Base-by-base conservation (phyloP, 2,888 invertebrate species). In the Phalera bucephala region DNA sequence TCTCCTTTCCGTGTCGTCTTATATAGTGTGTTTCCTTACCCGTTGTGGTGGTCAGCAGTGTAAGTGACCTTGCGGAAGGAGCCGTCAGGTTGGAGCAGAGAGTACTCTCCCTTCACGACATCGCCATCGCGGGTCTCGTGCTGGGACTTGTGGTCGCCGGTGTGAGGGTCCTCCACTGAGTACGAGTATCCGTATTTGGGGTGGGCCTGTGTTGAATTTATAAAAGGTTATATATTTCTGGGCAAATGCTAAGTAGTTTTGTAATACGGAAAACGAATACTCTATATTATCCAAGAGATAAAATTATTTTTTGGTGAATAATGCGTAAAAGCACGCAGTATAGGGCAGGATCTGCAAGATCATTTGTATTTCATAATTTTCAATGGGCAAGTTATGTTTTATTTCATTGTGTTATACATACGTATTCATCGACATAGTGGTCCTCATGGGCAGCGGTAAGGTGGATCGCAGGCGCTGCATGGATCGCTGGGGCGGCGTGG, bases 141-240 rank as follows among this genome's bases (percentile, higher is more conserved):
- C 71, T 91, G 91, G 45, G 85, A 84, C 68, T 91, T 91, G 73
- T 91, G 89, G 78, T 92, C 92, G 0, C 91, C 91, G 43, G 92
- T 92, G 72, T 91, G 91, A 8, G 90, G 90, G 64, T 92, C 92
- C 52, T 91, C 86, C 29, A 92, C 92, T 52, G 91, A 91, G 75
- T 92, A 92, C 1, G 90, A 91, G 74, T 91, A 91, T 13, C 83
- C 84, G 50, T 90, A 90, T 75, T 88, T 88, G 12, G 89, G 89
- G 51, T 90, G 84, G 55, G 90, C 85, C 90, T 89, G 69, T 2
- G 60, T 65, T 3, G 5, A 3, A 17, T 17, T 17, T 3, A 17
- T 17, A 36, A 8, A 22, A n/a, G 3, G 2, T 8, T 22, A 4
- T 22, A 22, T n/a, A 4, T n/a, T 4, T 3, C 9, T 22, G 5